These are phyloP conservation scores for Anarsia innoxiella DNA, from an alignment of 2,888 invertebrate species.

Conservation along the genomic window DNA sequence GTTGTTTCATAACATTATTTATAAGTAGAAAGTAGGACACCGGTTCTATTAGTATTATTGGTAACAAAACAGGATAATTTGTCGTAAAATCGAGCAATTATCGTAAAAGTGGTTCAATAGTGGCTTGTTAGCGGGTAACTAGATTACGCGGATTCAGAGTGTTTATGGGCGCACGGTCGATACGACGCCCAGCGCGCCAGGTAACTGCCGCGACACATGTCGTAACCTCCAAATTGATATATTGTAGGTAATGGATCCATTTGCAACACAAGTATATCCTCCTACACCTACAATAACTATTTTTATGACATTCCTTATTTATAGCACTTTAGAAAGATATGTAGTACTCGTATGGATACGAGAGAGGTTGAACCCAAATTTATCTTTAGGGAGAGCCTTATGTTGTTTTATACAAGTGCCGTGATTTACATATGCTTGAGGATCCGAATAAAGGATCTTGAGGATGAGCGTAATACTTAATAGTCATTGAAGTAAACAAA, in stretches of 20 bases:
- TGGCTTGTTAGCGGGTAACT: constrained; percentile 56
- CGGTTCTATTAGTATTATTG: background rate
- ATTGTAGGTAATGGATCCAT: constrained; percentile 7
- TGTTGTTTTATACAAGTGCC: no score
- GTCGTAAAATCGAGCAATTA: constrained; percentile 27
- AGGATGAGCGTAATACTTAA: no score
- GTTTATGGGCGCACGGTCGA: constrained; percentile 35
- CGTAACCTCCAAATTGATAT: constrained; percentile 8
- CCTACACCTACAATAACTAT: no score
- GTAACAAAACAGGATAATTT: constrained; percentile 1
- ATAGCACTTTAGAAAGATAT: no score
- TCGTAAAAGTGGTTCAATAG: constrained; percentile 53
- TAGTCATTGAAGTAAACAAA: no score
- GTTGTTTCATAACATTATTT: background rate
- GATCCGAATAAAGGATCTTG: no score
- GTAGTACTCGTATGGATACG: no score
- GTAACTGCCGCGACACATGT: background rate
- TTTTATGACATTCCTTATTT: constrained; percentile 7
- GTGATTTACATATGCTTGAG: no score
- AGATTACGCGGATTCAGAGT: constrained; percentile 56
- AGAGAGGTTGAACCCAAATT: no score
- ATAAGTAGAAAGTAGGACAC: background rate
- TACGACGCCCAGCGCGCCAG: background rate
- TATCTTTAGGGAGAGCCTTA: no score
- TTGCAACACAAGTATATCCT: no score